phyloP scores from a whole-genome alignment of 2,113 vertebrate species.

The Astur gentilis region DNA sequence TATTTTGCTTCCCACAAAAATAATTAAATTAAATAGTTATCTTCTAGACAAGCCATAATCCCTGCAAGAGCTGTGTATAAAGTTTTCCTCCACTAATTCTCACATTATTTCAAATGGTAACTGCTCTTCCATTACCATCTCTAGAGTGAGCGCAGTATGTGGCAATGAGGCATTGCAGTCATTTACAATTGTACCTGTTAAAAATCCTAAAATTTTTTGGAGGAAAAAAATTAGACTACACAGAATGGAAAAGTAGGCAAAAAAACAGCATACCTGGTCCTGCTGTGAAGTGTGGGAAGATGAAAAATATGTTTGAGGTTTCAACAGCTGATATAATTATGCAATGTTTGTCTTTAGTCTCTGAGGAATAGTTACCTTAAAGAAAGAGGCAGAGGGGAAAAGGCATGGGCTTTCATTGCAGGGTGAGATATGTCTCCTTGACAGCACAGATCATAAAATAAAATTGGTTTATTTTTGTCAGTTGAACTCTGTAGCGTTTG shows the following conservation, averaged over 20 bases:
- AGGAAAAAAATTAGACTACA: not conserved
- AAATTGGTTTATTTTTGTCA: not conserved
- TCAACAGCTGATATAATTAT: not conserved
- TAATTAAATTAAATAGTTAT: constrained; percentile 66
- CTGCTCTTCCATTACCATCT: not conserved
- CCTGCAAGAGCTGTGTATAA: not conserved
- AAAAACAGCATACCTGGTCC: not conserved
- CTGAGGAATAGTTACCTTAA: not conserved
- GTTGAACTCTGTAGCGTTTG: not conserved
- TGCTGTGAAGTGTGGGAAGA: not conserved
- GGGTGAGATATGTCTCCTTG: not conserved
- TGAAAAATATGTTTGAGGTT: not conserved
- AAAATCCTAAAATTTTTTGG: not conserved
- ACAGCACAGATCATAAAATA: not conserved
- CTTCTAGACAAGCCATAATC: constrained; percentile 39
- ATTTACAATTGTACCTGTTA: not conserved
- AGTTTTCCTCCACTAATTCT: not conserved
- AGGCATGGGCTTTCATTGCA: not conserved
- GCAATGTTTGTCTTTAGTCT: not conserved
- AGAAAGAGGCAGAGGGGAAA: not conserved
- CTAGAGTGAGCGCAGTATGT: not conserved
- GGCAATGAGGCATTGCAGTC: not conserved
- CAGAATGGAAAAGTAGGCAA: not conserved
- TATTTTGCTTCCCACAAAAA: constrained; percentile 62
- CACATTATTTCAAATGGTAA: not conserved